phyloP scores from a whole-genome alignment of 2,888 invertebrate genomes.

The Leptinotarsa rubiginosa region DNA sequence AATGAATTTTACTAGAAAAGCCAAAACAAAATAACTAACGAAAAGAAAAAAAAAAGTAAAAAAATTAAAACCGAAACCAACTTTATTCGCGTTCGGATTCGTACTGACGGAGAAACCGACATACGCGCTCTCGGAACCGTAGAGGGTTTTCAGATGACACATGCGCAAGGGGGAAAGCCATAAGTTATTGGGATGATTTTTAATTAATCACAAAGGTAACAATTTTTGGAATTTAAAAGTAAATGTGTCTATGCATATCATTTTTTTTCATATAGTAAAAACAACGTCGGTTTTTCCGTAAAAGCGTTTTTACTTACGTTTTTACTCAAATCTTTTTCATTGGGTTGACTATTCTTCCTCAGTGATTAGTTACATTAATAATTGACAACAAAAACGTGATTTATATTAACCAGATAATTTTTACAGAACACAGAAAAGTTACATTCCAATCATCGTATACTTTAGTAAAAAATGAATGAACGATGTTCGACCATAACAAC shows the following conservation, averaged over 20 bases:
- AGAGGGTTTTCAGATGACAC: slow-evolving; percentile 32
- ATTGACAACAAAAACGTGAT: too few relatives aligned
- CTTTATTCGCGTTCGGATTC: slow-evolving; percentile 52
- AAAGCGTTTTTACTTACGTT: background rate
- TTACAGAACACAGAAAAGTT: too few relatives aligned
- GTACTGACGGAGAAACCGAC: slow-evolving; percentile 44
- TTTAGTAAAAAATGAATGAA: too few relatives aligned
- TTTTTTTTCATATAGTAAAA: background rate
- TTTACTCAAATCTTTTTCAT: background rate
- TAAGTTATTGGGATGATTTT: slow-evolving; percentile 44
- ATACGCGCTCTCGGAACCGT: slow-evolving; percentile 35
- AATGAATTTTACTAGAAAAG: slow-evolving; percentile 50
- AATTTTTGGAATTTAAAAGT: too few relatives aligned
- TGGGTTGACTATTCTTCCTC: too few relatives aligned
- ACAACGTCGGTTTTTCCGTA: background rate
- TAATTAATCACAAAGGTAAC: slow-evolving; percentile 3
- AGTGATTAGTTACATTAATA: too few relatives aligned
- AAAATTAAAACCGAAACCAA: slow-evolving; percentile 57
- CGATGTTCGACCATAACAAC: too few relatives aligned
- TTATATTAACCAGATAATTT: too few relatives aligned
- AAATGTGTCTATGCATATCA: background rate
- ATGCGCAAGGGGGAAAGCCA: slow-evolving; percentile 30
- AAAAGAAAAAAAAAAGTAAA: slow-evolving; percentile 58
- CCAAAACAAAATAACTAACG: slow-evolving; percentile 57
- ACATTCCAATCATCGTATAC: too few relatives aligned